These are phyloP conservation scores for Teleogryllus oceanicus DNA, from an alignment of 2,888 invertebrate species.

Conservation along the genomic window DNA sequence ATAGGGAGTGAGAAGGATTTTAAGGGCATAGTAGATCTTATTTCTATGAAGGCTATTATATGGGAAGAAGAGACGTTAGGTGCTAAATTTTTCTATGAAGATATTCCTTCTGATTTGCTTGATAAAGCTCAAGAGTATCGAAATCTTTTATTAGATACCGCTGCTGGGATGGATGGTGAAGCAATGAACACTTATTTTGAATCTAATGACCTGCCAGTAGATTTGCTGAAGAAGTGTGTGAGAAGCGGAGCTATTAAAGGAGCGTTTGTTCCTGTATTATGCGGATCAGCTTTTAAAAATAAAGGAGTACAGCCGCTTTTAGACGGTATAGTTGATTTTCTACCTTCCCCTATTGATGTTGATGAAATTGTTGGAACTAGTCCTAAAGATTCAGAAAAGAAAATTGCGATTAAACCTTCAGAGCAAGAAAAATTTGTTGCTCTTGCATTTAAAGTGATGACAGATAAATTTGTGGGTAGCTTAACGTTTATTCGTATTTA, in stretches of 20 bases:
- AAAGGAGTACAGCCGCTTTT: no score
- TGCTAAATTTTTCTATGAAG: constrained; percentile 30
- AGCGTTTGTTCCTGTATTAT: constrained; percentile 29
- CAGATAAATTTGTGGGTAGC: constrained; percentile 37
- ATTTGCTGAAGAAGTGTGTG: constrained; percentile 20
- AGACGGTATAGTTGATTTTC: no score
- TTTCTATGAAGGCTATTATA: constrained; percentile 45
- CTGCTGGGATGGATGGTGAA: constrained; percentile 23
- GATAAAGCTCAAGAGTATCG: background rate
- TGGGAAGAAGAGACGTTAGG: constrained; percentile 44
- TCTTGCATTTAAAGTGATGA: constrained; percentile 38
- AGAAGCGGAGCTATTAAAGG: background rate
- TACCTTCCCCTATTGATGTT: background rate
- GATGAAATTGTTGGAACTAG: background rate
- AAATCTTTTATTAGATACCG: constrained; percentile 29
- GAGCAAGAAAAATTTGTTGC: constrained; percentile 35
- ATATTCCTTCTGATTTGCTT: constrained; percentile 27
- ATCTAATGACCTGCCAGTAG: no score
- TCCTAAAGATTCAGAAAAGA: constrained; percentile 19
- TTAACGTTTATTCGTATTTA: constrained; percentile 37
- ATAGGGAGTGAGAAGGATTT: constrained; percentile 41
- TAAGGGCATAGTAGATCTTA: constrained; percentile 49
- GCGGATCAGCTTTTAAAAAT: constrained; percentile 37
- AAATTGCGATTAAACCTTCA: constrained; percentile 20
- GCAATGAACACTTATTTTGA: constrained; percentile 27